phyloP scores from a whole-genome alignment of 2,888 invertebrate species.

The Caenorhabditis becei region DNA sequence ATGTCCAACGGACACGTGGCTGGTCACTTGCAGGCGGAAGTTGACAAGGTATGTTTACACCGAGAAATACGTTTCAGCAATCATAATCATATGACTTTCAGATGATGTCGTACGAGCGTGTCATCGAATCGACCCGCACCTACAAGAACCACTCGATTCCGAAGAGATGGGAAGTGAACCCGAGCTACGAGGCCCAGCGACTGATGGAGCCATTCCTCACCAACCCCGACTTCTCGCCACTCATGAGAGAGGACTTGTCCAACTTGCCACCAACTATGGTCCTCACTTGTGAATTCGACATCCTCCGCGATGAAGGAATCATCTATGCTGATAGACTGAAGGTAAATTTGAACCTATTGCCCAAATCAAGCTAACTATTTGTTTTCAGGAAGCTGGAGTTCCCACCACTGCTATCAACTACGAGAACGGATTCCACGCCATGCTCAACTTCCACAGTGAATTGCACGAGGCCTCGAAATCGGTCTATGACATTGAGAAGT shows the following conservation, averaged over 20 bases:
- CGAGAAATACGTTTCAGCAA: background rate
- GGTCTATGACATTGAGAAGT: conserved; percentile 60
- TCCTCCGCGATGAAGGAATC: conserved; percentile 82
- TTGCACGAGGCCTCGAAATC: conserved; percentile 64
- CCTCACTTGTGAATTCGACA: conserved; percentile 82
- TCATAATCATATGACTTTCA: conserved; percentile 16
- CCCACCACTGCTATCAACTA: conserved; percentile 76
- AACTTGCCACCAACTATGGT: conserved; percentile 82
- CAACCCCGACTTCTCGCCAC: conserved; percentile 81
- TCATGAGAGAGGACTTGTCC: conserved; percentile 79
- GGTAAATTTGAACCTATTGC: conserved; percentile 26
- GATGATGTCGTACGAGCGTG: conserved; percentile 28
- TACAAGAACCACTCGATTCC: conserved; percentile 57
- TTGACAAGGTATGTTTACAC: conserved; percentile 40
- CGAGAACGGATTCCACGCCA: conserved; percentile 74
- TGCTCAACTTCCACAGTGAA: conserved; percentile 75
- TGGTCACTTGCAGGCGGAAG: conserved; percentile 25
- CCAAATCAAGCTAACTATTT: background rate
- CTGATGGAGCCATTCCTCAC: conserved; percentile 68
- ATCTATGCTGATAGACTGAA: conserved; percentile 82
- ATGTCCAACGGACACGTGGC: conserved; percentile 73
- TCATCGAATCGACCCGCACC: conserved; percentile 36
- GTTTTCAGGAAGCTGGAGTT: conserved; percentile 68
- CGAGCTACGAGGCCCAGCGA: conserved; percentile 53
- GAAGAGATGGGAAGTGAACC: conserved; percentile 20